Percentiles rank a stretch among this genome's conserved stretches.
These are phyloP conservation scores for Archips crataeganus DNA, from an alignment of 2,888 invertebrate species.

Conservation along the genomic window DNA sequence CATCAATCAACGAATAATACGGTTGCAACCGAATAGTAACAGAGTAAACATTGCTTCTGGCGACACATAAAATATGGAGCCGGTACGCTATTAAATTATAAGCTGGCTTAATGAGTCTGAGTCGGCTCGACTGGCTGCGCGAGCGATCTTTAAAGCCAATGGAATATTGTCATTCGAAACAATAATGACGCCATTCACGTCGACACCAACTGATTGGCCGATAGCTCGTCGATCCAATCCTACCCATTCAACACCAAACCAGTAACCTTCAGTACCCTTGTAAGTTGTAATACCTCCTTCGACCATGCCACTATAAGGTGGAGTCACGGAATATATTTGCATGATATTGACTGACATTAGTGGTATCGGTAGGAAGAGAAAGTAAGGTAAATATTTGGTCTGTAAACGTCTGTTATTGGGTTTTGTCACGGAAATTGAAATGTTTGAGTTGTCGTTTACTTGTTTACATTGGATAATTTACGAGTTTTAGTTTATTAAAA, in stretches of 20 bases:
- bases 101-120: slow-evolving; percentile 42
- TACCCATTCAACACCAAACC: slow-evolving; percentile 35
- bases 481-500: slow-evolving; percentile 35
- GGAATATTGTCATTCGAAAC: slow-evolving; percentile 41
- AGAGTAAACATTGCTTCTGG: slow-evolving; percentile 39
- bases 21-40: slow-evolving; percentile 33
- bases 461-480: slow-evolving; percentile 37
- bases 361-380: slow-evolving; percentile 45
- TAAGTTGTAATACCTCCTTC: slow-evolving; percentile 1
- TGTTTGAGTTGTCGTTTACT: slow-evolving; percentile 29
- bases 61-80: slow-evolving; percentile 40
- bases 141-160: slow-evolving; percentile 33
- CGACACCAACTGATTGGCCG: slow-evolving; percentile 43
- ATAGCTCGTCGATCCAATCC: slow-evolving; percentile 29
- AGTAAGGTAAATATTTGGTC: slow-evolving; percentile 43
- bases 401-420: slow-evolving; percentile 37
- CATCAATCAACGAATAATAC: slow-evolving; percentile 22
- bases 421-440: slow-evolving; percentile 43
- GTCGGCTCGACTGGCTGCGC: slow-evolving; percentile 34
- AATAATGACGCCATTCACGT: slow-evolving; percentile 39
- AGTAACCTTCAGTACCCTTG: slow-evolving; percentile 30
- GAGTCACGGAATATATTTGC: slow-evolving; percentile 46
- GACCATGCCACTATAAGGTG: slow-evolving; percentile 34
- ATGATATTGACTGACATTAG: slow-evolving; percentile 47
- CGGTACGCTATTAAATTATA: slow-evolving; percentile 45